Conservation (phyloP, 2,797 vertebrate species). For the Liasis olivaceus region DNA sequence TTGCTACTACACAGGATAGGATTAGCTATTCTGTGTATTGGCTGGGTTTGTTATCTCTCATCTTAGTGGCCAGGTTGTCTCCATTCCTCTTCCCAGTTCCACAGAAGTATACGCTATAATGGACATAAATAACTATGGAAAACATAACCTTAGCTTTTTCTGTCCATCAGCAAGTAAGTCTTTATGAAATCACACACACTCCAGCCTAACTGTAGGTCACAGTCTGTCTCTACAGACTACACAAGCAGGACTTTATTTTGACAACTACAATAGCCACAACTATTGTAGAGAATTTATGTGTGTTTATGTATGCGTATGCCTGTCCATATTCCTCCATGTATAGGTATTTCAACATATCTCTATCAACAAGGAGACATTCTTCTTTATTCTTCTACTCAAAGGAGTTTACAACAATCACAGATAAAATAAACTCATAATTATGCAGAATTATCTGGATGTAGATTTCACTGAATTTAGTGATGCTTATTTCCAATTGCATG, state of each 20-base stretch:
- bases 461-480: background rate
- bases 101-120: background rate
- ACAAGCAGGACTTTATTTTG: background rate
- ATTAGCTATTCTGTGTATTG: too few relatives aligned
- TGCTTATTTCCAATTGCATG: background rate
- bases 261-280: background rate
- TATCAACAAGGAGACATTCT: background rate
- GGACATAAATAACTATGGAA: background rate
- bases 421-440: background rate
- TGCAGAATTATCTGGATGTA: background rate
- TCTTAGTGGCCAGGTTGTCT: background rate
- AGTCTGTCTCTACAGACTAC: background rate
- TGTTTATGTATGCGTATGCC: background rate
- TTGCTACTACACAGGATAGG: background rate
- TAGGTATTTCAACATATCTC: background rate
- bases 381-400: background rate
- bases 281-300: background rate
- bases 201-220: background rate
- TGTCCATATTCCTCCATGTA: background rate
- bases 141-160: background rate
- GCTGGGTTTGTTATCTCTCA: background rate
- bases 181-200: background rate
- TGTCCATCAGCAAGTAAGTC: background rate
- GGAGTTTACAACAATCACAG: background rate
- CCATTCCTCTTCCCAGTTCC: background rate